Evolutionary conservation across 2,113 vertebrate genomes (phyloP), one percentile per base, ranked within the genome.

Genomic region (Callospermophilus lateralis): DNA sequence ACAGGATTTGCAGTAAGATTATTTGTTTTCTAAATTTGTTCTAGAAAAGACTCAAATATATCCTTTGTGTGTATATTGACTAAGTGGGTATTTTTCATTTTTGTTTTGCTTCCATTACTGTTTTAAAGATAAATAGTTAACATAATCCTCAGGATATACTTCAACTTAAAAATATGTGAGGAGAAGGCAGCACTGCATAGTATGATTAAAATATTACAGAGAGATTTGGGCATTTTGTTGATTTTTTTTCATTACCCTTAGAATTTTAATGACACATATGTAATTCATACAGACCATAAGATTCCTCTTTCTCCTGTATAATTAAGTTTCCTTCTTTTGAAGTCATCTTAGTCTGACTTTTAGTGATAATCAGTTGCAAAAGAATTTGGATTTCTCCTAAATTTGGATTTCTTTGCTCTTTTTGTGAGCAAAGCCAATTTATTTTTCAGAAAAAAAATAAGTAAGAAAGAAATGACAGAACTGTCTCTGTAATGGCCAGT

Each of bases 371-470:
- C 19, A 53, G 24, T 80, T 92, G 20, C 48, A 72, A 90, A 93
- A 76, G 19, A 94, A 92, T 77, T 90, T 84, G 45, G 8, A 63
- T 76, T 74, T 86, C 8, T 65, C 10, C 3, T 61, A 53, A 79
- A 30, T 24, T n/a, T n/a, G n/a, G n/a, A n/a, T n/a, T n/a, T n/a
- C n/a, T n/a, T n/a, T n/a, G n/a, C n/a, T 92, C 76, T 67, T 84
- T 34, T 67, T 58, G 8, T 72, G 58, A 95, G 45, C n/a, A 51
- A 81, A 92, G n/a, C 53, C 74, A 80, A 84, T 90, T 96, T 94
- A 76, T 76, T 96, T 81, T 87, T 67, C 53, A 8, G 0, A 0
- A 3, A n/a, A 55, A 45, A 90, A 79, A 61, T 19, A 39, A 84
- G 28, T 19, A n/a, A 88, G 28, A 58, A n/a, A 85, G 4, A 79